Evolutionary conservation across 2,113 vertebrate species (phyloP).

Genomic region (Zosterops pallidus): DNA sequence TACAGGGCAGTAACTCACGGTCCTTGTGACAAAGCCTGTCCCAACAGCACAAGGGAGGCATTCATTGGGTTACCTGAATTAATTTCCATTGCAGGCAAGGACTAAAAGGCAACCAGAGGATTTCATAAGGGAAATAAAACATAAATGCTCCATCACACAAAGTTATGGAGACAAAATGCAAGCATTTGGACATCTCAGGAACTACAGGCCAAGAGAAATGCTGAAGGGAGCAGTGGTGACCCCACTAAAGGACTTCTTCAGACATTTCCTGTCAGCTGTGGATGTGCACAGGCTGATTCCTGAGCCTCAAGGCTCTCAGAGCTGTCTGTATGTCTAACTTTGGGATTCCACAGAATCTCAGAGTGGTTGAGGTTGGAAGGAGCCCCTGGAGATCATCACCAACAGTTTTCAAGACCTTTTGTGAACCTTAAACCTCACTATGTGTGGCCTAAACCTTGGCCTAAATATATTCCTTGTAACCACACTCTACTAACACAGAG

Average conservation of each 20-base stretch:
- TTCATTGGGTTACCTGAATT: background rate
- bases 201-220: background rate
- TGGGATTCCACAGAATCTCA: background rate
- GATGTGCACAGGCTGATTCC: fast-evolving
- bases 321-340: fast-evolving
- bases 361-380: fast-evolving
- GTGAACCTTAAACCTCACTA: background rate
- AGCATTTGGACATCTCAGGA: background rate
- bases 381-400: background rate
- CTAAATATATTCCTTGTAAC: background rate
- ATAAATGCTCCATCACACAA: background rate
- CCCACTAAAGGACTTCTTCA: background rate
- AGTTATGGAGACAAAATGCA: background rate
- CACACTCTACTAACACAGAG: fast-evolving
- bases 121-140: background rate
- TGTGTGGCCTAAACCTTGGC: background rate
- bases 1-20: background rate
- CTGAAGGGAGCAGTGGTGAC: background rate
- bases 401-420: background rate
- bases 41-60: background rate
- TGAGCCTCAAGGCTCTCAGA: no score
- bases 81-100: background rate
- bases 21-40: background rate
- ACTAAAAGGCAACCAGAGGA: background rate
- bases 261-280: fast-evolving